These are phyloP conservation scores for Platerodrilus igneus DNA, from an alignment of 2,888 invertebrate species.

Conservation along the genomic window DNA sequence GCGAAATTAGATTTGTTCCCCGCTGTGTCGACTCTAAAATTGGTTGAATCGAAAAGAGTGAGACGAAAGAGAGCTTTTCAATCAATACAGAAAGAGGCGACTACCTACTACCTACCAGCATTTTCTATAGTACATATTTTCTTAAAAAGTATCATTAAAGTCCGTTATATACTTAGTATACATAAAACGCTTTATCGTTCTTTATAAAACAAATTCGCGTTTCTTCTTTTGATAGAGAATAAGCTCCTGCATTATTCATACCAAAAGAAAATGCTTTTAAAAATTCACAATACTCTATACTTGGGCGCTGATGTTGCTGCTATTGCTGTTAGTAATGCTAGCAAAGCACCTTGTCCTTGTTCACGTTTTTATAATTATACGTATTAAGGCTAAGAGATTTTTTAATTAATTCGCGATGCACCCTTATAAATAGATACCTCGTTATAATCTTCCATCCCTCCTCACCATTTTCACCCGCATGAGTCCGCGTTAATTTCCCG, in stretches of 20 bases:
- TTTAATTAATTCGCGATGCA: constrained; percentile 21
- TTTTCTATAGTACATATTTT: constrained; percentile 42
- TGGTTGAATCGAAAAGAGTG: constrained; percentile 40
- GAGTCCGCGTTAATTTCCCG: constrained; percentile 8
- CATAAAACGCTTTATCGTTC: constrained; percentile 42
- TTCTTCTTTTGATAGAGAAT: constrained; percentile 34
- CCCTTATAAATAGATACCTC: background rate
- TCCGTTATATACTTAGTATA: constrained; percentile 36
- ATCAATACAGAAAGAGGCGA: constrained; percentile 41
- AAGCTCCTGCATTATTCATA: constrained; percentile 39
- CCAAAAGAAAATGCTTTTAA: constrained; percentile 38
- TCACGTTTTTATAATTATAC: constrained; percentile 22
- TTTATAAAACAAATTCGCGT: constrained; percentile 36
- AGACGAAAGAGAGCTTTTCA: too few species aligned
- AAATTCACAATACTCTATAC: constrained; percentile 34
- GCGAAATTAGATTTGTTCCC: constrained; percentile 50
- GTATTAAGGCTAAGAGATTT: constrained; percentile 19
- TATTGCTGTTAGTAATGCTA: too few species aligned
- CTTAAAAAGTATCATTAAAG: constrained; percentile 44
- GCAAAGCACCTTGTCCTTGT: constrained; percentile 19
- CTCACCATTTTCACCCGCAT: constrained; percentile 1
- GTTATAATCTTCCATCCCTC: background rate
- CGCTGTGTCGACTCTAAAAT: constrained; percentile 38
- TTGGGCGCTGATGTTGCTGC: too few species aligned
- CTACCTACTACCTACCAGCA: too few species aligned